Percentiles rank a stretch among this genome's conserved stretches.
Conservation (phyloP, 2,797 vertebrate species). For the Aotus griseimembra region DNA sequence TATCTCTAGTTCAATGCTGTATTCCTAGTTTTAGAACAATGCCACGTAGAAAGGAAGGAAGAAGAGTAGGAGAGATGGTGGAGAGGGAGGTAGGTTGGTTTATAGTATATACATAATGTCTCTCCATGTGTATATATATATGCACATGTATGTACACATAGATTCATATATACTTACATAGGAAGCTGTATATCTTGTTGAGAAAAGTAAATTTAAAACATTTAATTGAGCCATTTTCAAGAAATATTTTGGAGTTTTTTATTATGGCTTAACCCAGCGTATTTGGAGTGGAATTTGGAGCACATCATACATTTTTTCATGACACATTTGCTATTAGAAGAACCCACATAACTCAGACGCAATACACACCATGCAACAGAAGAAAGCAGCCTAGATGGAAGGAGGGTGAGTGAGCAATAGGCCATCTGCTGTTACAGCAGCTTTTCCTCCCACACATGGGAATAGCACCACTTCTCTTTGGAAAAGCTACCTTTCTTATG, state of each 20-base stretch:
- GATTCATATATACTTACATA: not conserved
- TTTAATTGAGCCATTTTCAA: not conserved
- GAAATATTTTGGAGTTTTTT: not conserved
- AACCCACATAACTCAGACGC: rapidly evolving
- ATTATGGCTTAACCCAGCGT: not conserved
- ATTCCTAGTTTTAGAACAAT: not conserved
- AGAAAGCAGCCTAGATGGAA: not conserved
- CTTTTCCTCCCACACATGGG: not conserved
- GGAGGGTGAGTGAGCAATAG: too few species aligned
- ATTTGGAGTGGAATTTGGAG: not conserved
- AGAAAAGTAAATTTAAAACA: not conserved
- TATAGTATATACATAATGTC: not conserved
- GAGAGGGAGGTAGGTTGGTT: not conserved
- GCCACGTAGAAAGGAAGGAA: not conserved
- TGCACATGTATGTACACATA: rapidly evolving
- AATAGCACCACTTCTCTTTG: not conserved
- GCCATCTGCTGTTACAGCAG: rapidly evolving
- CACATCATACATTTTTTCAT: not conserved
- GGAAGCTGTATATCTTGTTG: not conserved
- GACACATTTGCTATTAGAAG: not conserved
- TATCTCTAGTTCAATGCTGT: not conserved
- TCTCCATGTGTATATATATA: not conserved
- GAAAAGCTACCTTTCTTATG: not conserved
- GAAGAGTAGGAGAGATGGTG: not conserved
- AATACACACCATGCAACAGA: not conserved